Evolutionary conservation across 2,113 vertebrate genomes (phyloP).

Genomic region (Meriones unguiculatus): DNA sequence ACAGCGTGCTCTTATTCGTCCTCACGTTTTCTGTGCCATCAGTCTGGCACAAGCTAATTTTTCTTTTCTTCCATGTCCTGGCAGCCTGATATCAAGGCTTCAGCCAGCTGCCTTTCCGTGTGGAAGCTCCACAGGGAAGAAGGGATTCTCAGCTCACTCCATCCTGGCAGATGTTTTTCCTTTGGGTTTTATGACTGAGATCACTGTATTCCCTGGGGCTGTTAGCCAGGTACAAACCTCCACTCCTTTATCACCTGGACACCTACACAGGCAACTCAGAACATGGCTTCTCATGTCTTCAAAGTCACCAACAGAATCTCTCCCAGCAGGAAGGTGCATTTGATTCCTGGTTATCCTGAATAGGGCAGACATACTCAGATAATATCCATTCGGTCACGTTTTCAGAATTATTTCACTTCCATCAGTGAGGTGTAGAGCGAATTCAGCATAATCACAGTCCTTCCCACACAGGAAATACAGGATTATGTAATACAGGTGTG

Average conservation of each 20-base stretch:
- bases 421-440: not conserved
- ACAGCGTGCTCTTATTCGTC: not conserved
- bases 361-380: not conserved
- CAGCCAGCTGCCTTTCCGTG: not conserved
- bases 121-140: not conserved
- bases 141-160: not conserved
- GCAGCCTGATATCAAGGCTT: not conserved
- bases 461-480: not conserved
- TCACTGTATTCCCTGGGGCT: not conserved
- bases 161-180: not conserved
- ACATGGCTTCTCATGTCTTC: not conserved
- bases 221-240: not conserved
- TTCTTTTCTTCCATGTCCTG: not conserved
- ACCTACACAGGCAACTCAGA: not conserved
- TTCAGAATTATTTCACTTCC: not conserved
- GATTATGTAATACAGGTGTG: not conserved
- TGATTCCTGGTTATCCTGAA: not conserved
- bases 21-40: not conserved
- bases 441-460: not conserved
- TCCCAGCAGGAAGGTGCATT: not conserved
- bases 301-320: not conserved
- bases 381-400: not conserved
- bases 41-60: not conserved
- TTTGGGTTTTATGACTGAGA: not conserved
- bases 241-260: not conserved